Conservation (phyloP, 2,797 vertebrate species). For the Capromys pilorides region DNA sequence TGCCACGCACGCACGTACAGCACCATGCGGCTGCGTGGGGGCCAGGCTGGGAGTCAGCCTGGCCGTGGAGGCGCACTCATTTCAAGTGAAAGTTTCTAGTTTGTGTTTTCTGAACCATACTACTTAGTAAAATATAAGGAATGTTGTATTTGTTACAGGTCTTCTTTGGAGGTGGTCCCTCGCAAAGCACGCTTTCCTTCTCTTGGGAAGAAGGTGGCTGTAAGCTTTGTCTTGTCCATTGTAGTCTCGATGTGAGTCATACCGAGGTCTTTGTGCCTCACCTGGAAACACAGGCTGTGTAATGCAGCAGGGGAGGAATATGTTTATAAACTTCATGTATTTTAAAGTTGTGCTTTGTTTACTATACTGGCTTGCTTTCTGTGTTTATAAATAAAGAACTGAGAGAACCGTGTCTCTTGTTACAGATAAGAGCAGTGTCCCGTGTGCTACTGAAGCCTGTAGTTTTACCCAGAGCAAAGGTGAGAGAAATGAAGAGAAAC, state of each 20-base stretch:
- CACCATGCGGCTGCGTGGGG: neutral
- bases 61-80: slow-evolving; percentile 57
- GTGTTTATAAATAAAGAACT: slow-evolving; percentile 69
- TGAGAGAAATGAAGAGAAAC: neutral
- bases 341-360: slow-evolving; percentile 48
- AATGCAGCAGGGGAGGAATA: slow-evolving; percentile 5
- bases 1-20: neutral
- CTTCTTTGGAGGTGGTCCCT: slow-evolving; percentile 67
- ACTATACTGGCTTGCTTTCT: slow-evolving; percentile 51
- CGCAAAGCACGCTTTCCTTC: slow-evolving; percentile 1
- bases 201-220: slow-evolving; percentile 32
- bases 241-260: slow-evolving; percentile 30
- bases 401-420: slow-evolving; percentile 51
- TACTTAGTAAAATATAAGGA: slow-evolving; percentile 79
- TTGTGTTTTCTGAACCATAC: slow-evolving; percentile 76
- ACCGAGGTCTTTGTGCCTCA: slow-evolving; percentile 44
- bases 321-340: slow-evolving; percentile 54
- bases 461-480: neutral
- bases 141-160: slow-evolving; percentile 70
- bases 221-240: slow-evolving; percentile 45
- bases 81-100: slow-evolving; percentile 68
- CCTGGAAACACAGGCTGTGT: slow-evolving; percentile 27
- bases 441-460: neutral
- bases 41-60: neutral
- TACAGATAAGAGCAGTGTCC: slow-evolving; percentile 19